Evolutionary conservation across 2,888 invertebrate genomes (phyloP), one percentile per base, ranked within the genome.

Genomic region (Dorcus parallelipipedus): DNA sequence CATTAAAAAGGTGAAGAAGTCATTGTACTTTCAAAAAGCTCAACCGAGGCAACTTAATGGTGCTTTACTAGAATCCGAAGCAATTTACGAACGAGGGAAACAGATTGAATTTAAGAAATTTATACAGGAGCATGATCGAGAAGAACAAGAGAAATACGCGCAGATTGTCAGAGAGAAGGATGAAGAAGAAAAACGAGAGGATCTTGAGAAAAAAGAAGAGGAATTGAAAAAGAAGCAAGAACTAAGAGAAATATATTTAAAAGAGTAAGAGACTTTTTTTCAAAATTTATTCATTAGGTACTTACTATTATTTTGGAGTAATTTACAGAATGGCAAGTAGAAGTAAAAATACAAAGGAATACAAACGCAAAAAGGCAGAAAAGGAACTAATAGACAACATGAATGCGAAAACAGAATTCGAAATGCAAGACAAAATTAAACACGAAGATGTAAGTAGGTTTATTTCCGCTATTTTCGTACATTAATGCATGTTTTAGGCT

Each of bases 31-130:
- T 64, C 65, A 67, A 1, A 67, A 69, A 39, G 73, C 73, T 40
- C 67, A 70, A 56, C 72, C 77, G 9, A 73, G 69, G 60, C 64
- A 69, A 39, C 51, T 78, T 6, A 74, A 72, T 4, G 71, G 73
- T 38, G 76, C 76, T 4, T 66, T 75, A 10, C 54, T 75, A 9
- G 56, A 68, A 10, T 67, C 75, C 9, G 75, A 77, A 65, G 70
- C 73, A 4, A 51, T 75, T 6, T 69, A 68, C 57, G 76, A 77
- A 66, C 64, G 77, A 41, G 69, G 71, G 23, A 72, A 71, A 54
- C 77, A 78, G 62, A 64, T 68, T 9, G 73, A 77, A 60, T 71
- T 77, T 14, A 62, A 69, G 9, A 54, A 71, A 9, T 64, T 62
- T 17, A 54, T 79, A 26, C 75, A 76, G 47, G 67, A 70, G 2